Evolutionary conservation across 2,888 invertebrate genomes (phyloP).

Genomic region (Conomelus anceps): DNA sequence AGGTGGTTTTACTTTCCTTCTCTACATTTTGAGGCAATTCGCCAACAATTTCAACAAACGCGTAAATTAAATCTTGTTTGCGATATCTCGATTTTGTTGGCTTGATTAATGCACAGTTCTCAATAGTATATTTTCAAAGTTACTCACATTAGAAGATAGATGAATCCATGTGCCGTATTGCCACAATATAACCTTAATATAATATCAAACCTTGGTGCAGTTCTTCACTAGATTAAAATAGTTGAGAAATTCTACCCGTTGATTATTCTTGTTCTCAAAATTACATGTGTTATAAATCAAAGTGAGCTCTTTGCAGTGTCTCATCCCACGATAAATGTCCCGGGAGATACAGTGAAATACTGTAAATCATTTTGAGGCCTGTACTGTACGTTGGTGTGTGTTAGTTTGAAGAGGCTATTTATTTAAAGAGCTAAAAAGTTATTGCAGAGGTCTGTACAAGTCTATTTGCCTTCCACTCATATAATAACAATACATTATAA

Average conservation of each 20-base stretch:
- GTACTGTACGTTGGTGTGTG: background rate
- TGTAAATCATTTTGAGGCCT: background rate
- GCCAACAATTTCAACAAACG: background rate
- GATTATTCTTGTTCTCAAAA: background rate
- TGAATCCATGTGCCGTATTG: background rate
- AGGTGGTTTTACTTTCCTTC: background rate
- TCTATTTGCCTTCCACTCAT: background rate
- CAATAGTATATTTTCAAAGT: too few relatives aligned
- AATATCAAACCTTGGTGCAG: background rate
- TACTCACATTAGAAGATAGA: background rate
- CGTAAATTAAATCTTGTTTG: background rate
- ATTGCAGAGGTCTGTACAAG: background rate
- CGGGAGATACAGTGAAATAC: background rate
- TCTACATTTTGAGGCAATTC: background rate
- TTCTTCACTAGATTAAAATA: too few relatives aligned
- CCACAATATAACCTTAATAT: background rate
- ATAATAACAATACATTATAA: background rate
- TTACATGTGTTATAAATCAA: background rate
- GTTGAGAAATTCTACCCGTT: background rate
- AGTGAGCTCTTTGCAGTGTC: background rate
- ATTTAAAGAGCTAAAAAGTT: background rate
- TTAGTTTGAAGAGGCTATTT: background rate
- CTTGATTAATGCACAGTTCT: background rate
- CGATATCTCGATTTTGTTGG: background rate
- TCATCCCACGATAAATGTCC: background rate